Base-by-base conservation (phyloP, 2,888 invertebrate genomes). In the Drosophila flavopinicola region DNA sequence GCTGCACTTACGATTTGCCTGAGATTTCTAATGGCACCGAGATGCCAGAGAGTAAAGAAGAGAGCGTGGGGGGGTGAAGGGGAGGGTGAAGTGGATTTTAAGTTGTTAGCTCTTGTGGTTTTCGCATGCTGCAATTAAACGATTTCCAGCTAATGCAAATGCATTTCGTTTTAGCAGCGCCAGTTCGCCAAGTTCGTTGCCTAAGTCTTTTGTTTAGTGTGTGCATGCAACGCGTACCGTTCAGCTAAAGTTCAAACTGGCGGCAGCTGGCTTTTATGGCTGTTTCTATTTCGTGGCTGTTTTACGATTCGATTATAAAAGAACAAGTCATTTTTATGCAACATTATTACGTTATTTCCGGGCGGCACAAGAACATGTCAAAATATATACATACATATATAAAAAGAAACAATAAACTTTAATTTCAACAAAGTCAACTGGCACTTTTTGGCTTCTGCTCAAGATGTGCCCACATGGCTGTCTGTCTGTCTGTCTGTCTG, bases 241-340 rank as follows among this genome's bases (percentile, higher is more conserved):
- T 65, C 44, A 35, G 30, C 29, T 17, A 39, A 61, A 29, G 51
- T 38, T 47, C 56, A 29, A 38, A 23, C 29, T 20, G 32, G 37
- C 63, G 49, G 49, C 64, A 32, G 32, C 39, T 32, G 25, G 30
- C 51, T 63, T 59, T 65, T 41, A 57, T 54, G 42, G 29, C 53
- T 20, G 24, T 48, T 41, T 69, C 51, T 63, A 32, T 57, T 56
- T 49, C 42, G 54, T 44, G 39, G 29, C 45, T 41, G 65, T 84
- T 84, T 82, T 78, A 78, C 63, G 75, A 85, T 76, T 87, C 80
- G 75, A 72, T 71, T 83, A 85, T 85, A 87, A 78, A 85, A 78
- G 49, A 85, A 68, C 78, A 82, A 78, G 69, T 78, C 61, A 72
- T 69, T 73, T 82, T 84, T 76, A 78, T 88, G 83, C 72, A 78